Evolutionary conservation across 2,113 vertebrate genomes (phyloP).

Genomic region (Phylloscopus trochiloides): DNA sequence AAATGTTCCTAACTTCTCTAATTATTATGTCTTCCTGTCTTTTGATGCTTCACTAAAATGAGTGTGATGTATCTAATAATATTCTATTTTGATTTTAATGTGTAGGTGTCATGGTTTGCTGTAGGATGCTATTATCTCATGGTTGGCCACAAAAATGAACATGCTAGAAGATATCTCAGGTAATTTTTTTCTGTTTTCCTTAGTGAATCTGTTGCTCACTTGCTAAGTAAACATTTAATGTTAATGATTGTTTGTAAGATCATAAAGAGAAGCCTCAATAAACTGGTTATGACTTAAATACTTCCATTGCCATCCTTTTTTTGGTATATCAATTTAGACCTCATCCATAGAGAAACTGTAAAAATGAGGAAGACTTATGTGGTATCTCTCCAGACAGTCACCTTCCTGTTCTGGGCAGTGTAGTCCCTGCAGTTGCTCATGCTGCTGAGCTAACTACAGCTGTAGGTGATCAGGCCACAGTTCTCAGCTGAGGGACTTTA

Average conservation of each 20-base stretch:
- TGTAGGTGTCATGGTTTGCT: conserved; percentile 97
- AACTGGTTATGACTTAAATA: not conserved
- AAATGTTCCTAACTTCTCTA: not conserved
- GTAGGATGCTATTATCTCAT: conserved; percentile 99
- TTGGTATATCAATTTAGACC: not conserved
- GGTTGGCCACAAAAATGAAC: conserved; percentile 98
- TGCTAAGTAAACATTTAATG: not conserved
- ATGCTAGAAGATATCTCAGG: conserved; percentile 96
- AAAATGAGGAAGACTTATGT: rapidly evolving
- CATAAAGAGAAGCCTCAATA: not conserved
- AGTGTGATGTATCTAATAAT: not conserved
- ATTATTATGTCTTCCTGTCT: not conserved
- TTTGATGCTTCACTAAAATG: not conserved
- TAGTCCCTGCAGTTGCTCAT: rapidly evolving
- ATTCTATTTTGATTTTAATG: conserved; percentile 1
- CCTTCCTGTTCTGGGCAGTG: not conserved
- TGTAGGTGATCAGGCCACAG: not conserved
- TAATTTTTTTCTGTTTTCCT: conserved; percentile 37
- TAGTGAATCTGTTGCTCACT: not conserved
- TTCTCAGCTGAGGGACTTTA: not conserved
- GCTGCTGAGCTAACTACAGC: not conserved
- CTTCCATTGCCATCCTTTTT: not conserved
- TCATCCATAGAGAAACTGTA: not conserved
- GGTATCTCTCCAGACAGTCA: not conserved
- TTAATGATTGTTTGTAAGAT: not conserved